Percentiles rank a stretch among this genome's conserved stretches.
These are phyloP conservation scores for Mythimna ferrago DNA, from an alignment of 2,888 invertebrate species.

Conservation along the genomic window DNA sequence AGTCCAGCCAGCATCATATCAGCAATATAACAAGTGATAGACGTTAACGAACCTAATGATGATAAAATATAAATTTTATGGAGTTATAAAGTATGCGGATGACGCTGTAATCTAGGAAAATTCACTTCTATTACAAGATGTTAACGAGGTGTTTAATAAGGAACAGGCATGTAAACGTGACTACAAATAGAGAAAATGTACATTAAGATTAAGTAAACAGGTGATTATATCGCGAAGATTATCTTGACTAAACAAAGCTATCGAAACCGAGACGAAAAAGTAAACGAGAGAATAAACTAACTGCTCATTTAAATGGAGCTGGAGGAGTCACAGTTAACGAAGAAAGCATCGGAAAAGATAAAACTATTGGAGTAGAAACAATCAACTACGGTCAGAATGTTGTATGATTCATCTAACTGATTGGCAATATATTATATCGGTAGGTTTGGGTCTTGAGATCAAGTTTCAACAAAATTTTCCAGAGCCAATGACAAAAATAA, in stretches of 20 bases:
- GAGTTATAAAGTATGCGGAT: constrained; percentile 14
- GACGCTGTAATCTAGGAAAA: constrained; percentile 41
- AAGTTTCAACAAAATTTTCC: neutral
- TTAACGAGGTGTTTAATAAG: constrained; percentile 42
- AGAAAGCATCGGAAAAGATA: neutral
- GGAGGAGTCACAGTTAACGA: neutral
- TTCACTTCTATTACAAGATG: constrained; percentile 38
- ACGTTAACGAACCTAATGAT: constrained; percentile 10
- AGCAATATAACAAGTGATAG: constrained; percentile 6
- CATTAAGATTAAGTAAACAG: constrained; percentile 39
- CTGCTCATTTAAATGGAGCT: constrained; percentile 16
- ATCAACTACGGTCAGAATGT: neutral
- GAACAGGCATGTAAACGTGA: constrained; percentile 42
- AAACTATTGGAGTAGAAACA: neutral
- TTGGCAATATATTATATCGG: too few relatives aligned
- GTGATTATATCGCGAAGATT: constrained; percentile 43
- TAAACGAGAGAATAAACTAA: constrained; percentile 17
- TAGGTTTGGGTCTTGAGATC: neutral
- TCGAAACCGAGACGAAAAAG: constrained; percentile 26
- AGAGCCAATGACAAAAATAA: constrained; percentile 5
- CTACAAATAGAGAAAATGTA: constrained; percentile 40
- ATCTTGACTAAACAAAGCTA: constrained; percentile 42
- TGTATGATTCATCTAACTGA: neutral
- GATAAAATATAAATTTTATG: constrained; percentile 37
- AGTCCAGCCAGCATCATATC: constrained; percentile 7